Evolutionary conservation across 2,113 vertebrate species (phyloP), one percentile per base, ranked within the genome.

Genomic region (Columbina picui): DNA sequence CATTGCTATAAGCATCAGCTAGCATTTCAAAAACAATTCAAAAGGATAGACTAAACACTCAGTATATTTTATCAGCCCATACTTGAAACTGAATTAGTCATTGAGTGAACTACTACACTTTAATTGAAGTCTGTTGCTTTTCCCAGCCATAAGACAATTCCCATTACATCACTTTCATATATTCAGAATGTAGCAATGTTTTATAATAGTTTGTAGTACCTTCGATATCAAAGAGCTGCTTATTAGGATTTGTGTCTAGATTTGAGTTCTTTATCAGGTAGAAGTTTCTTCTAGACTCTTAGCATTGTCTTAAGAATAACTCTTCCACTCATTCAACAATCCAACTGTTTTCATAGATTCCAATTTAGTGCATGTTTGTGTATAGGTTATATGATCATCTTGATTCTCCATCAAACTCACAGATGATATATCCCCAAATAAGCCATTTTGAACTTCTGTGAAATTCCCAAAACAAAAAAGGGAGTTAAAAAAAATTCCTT

Each of bases 181-280:
- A 50, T n/a, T n/a, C 80, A 91, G 55, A 49, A 75, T 15, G 17
- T 3, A 83, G 34, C 56, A 83, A 41, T 1, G 41, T 43, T 85
- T 71, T 70, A 18, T 23, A 93, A 36, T 61, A 65, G 86, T 70
- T 55, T 75, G 67, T 2, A 2, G 34, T 49, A 75, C 52, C 41
- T 80, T 85, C 19, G 14, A 30, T 76, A 92, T 76, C 39, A 81
- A 49, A 81, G 70, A 93, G 39, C 27, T 73, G 39, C 47, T 75
- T 34, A 56, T 52, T 34, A 89, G 43, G 45, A 61, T 76, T 68
- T 43, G 19, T 57, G 26, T 23, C 80, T 95, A 93, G 64, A 91
- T 95, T 50, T 76, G 65, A 91, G 91, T 96, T 89, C 69, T 74
- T 97, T 97, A 96, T 79, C 84, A 88, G 67, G 83, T 57, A 90